phyloP scores from a whole-genome alignment of 2,797 vertebrate species.

The Hemitrygon akajei region DNA sequence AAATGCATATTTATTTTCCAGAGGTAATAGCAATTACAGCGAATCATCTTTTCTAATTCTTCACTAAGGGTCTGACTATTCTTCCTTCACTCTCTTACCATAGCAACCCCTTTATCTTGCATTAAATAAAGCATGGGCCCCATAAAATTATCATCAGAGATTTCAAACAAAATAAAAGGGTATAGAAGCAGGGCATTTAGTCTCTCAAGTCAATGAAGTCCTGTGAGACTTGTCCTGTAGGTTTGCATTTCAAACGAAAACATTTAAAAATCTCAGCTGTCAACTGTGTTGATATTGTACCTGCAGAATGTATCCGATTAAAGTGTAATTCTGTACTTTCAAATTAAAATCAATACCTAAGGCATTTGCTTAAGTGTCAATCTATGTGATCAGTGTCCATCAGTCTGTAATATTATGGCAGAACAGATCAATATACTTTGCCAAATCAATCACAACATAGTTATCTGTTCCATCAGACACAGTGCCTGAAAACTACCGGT shows the following conservation, averaged over 20 bases:
- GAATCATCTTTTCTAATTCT: background rate
- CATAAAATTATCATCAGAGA: background rate
- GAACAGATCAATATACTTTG: background rate
- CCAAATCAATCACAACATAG: slow-evolving; percentile 13
- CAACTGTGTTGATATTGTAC: background rate
- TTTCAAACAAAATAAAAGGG: background rate
- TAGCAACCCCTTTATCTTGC: background rate
- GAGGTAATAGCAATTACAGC: background rate
- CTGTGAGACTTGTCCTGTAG: background rate
- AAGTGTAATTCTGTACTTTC: background rate
- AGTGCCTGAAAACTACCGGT: background rate
- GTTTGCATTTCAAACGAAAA: background rate
- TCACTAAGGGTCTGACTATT: background rate
- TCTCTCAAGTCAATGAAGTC: background rate
- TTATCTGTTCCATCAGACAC: background rate
- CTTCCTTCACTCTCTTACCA: background rate
- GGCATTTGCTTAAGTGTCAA: background rate
- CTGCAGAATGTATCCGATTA: background rate
- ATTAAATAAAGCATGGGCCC: background rate
- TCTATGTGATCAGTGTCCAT: background rate
- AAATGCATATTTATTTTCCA: background rate
- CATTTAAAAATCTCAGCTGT: background rate
- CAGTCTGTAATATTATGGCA: background rate
- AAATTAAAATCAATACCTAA: background rate
- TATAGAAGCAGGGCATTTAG: background rate